Evolutionary conservation across 2,113 vertebrate species (phyloP).

Genomic region (Catharus bicknelli): DNA sequence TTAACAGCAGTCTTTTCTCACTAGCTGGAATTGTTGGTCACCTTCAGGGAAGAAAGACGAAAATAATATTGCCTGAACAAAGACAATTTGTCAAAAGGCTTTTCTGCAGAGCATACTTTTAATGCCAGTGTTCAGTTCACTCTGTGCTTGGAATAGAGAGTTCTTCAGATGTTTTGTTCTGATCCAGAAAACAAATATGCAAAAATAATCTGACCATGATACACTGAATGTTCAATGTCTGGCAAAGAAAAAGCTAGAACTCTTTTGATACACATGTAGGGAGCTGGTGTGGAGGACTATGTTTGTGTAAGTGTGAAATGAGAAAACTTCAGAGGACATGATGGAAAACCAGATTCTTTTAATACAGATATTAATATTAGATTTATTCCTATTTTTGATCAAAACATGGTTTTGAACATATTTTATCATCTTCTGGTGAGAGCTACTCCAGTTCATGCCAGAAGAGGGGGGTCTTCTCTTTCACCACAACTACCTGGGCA

Average conservation of each 20-base stretch:
- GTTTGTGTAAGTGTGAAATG: neutral
- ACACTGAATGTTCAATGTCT: neutral
- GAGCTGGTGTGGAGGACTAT: neutral
- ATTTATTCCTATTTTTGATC: neutral
- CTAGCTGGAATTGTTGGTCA: neutral
- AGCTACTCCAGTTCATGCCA: constrained; percentile 57
- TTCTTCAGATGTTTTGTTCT: neutral
- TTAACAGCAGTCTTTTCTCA: neutral
- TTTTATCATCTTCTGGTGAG: neutral
- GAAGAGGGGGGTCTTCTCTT: constrained; percentile 55
- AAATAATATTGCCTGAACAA: neutral
- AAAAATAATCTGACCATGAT: neutral
- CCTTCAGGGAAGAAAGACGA: neutral
- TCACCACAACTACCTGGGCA: neutral
- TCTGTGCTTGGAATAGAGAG: neutral
- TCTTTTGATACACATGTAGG: neutral
- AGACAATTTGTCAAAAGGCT: neutral
- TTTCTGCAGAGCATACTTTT: neutral
- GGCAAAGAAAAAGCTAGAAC: neutral
- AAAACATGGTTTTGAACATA: neutral
- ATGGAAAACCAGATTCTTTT: neutral
- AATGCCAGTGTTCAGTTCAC: neutral
- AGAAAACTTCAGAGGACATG: neutral
- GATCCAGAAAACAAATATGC: neutral
- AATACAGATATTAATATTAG: neutral